A percentile compares a stretch with the other conserved stretches of the same genome.
Evolutionary conservation across 2,113 vertebrate genomes (phyloP).

Genomic region (Hippoglossus stenolepis): DNA sequence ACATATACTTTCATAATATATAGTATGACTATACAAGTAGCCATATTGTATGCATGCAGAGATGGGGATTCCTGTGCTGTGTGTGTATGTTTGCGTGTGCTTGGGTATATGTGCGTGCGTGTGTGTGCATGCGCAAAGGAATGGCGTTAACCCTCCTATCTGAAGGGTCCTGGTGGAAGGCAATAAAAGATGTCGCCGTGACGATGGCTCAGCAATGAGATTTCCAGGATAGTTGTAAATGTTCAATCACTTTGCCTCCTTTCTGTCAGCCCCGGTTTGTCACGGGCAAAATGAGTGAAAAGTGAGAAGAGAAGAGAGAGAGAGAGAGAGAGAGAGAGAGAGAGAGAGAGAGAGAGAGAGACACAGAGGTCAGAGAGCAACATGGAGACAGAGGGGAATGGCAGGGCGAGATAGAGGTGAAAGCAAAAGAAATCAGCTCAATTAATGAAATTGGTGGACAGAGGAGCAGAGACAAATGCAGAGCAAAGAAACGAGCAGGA

Average conservation of each 20-base stretch:
- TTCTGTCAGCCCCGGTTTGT: constrained; percentile 37
- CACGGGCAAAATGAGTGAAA: constrained; percentile 16
- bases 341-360: background rate
- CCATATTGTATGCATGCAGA: constrained; percentile 35
- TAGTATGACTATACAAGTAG: constrained; percentile 11
- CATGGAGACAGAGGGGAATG: background rate
- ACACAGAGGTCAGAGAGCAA: background rate
- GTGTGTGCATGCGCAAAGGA: constrained; percentile 18
- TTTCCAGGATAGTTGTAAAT: constrained; percentile 78
- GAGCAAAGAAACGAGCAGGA: background rate
- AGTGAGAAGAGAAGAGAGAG: background rate
- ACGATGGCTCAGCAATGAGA: constrained; percentile 67
- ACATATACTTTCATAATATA: constrained; percentile 31
- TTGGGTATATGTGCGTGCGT: constrained; percentile 23
- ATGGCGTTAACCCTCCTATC: constrained; percentile 75
- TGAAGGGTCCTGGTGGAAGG: constrained; percentile 67
- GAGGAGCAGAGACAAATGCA: constrained; percentile 15
- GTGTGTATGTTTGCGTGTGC: constrained; percentile 1
- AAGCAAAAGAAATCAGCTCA: constrained; percentile 19
- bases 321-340: background rate
- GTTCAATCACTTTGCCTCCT: constrained; percentile 63
- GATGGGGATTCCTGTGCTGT: background rate
- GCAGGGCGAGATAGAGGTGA: background rate
- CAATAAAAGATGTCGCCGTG: constrained; percentile 79
- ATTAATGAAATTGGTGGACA: constrained; percentile 26